Base-by-base conservation (phyloP, 2,797 vertebrate species). In the Sebastes miniatus region DNA sequence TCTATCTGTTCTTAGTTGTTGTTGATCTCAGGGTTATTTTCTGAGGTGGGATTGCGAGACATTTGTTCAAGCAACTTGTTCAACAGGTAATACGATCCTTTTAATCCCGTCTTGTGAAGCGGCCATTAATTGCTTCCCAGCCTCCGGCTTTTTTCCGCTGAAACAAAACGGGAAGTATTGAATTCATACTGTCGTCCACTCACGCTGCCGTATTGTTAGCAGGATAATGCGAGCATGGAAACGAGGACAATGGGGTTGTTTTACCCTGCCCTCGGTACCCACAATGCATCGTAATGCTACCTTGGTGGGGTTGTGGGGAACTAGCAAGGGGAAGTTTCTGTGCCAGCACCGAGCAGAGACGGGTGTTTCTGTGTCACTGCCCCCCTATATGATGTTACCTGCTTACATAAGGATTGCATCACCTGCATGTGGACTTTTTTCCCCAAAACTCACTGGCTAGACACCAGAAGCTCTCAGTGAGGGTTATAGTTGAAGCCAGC, bases 141-240 rank as follows among this genome's bases (percentile, higher is more conserved):
- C 81, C 90, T 80, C 31, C 11, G 73, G 81, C 73, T 73, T 79
- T 84, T 75, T 67, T 43, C 39, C 12, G 3, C 79, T 74, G 31
- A 84, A 91, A 80, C 90, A 87, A 90, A 91, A 87, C 34, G 3
- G 71, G 74, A 86, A 82, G 88, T 91, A 87, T 91, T 90, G 76
- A 86, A 79, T 90, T 93, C 82, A 73, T 68, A 13, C 82, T 50
- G 79, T 70, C 71, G 84, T 88, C 77, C 67, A 25, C 79, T 90
- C 84, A 69, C 75, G 86, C 78, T 76, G 61, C 67, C 5, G 34
- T 79, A 80, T 88, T 90, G 83, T 90, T 62, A 47, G 43, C 24
- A 13, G 74, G 73, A 87, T 85, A 86, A 87, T 83, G 69, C 1
- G 24, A 87, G 88, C 74, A 85, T 73, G 76, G 89, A 89, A 89